Base-by-base conservation (phyloP, 2,888 invertebrate genomes). In the Lissonota sp. region DNA sequence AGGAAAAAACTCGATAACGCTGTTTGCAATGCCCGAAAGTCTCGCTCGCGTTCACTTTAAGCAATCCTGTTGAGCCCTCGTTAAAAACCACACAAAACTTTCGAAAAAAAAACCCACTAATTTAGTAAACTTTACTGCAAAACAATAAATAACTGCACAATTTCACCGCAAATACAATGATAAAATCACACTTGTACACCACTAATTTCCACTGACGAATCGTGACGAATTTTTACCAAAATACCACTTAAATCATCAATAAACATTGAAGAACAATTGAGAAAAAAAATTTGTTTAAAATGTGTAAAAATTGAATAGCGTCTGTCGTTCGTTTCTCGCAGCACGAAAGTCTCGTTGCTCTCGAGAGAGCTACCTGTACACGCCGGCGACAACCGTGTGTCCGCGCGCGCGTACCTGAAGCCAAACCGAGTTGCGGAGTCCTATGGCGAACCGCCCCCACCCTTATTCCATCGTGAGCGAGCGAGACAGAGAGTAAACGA, bases 371-470 rank as follows among this genome's bases (percentile, higher is more conserved):
- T 88, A 90, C 88, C 88, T 87, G 90, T 86, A 80, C 75, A 87
- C 87, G 86, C 73, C 74, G 75, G 80, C 87, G 87, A 88, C 88
- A 86, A 86, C 87, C 87, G 82, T 84, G 76, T 81, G 81, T 82
- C 80, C 87, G 86, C 87, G 87, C 87, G 87, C 86, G 89, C 89
- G 89, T 91, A 91, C 90, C 90, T 90, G 89, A 88, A 86, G 87
- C 86, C 88, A 87, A 75, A 75, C 86, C 88, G 86, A 87, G 90
- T 89, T 85, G 87, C 86, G 83, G 90, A 86, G 88, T 86, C 86
- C 90, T 51, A 72, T 86, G 89, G 87, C 84, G 87, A 90, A 88
- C 88, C 87, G 86, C 90, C 90, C 91, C 90, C 91, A 89, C 89
- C 88, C 86, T 82, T 82, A 72, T 66, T 49, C 80, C 84, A 64